Evolutionary conservation across 2,113 vertebrate species (phyloP).

Genomic region (Syngnathus scovelli): DNA sequence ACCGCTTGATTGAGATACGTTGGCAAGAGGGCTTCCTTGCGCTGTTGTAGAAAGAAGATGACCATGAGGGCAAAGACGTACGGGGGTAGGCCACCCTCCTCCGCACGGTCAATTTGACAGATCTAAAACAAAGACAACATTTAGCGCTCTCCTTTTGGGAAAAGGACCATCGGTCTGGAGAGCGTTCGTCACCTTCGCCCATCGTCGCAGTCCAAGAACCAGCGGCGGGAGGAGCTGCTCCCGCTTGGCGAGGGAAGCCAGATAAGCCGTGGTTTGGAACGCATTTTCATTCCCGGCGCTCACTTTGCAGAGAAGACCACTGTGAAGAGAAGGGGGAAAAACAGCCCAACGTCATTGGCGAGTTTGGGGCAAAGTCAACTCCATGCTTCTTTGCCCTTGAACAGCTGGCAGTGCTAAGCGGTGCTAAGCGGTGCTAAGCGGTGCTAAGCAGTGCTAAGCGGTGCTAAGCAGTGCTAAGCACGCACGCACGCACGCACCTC

Average conservation of each 20-base stretch:
- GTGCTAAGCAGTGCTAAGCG: no score
- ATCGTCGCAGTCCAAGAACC: constrained; percentile 80
- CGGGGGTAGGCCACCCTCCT: constrained; percentile 86
- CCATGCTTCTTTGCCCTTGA: not conserved
- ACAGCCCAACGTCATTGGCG: not conserved
- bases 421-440: no score
- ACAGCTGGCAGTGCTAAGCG: not conserved
- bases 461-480: no score
- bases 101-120: constrained; percentile 80
- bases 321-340: constrained; percentile 43
- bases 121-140: constrained; percentile 64
- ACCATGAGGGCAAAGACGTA: constrained; percentile 86
- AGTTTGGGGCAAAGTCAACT: not conserved
- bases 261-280: constrained; percentile 80
- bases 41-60: constrained; percentile 89
- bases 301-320: constrained; percentile 88
- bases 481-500: constrained; percentile 67
- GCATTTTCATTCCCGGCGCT: constrained; percentile 91
- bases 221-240: constrained; percentile 75
- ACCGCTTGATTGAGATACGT: constrained; percentile 86
- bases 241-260: constrained; percentile 72
- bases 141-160: not conserved
- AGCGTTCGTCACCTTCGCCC: constrained; percentile 77
- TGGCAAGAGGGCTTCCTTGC: constrained; percentile 81
- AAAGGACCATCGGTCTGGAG: not conserved